Evolutionary conservation across 37 sponge, comb jelly and placozoan species (phyloP), one percentile per base, ranked within the genome.

Genomic region (Lycopodina hypogea): DNA sequence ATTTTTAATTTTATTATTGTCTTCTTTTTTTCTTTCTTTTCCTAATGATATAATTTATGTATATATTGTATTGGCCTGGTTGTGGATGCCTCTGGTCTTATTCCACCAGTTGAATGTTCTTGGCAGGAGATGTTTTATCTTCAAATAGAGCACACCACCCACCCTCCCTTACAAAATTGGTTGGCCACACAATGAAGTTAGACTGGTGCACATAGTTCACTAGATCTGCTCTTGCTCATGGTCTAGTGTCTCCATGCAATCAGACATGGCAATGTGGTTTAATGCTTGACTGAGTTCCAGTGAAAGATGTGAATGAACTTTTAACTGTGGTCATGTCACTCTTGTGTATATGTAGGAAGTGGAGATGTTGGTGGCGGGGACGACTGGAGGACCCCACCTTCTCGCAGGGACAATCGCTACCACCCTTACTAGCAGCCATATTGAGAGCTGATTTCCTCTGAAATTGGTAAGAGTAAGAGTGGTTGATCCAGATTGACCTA

Each of bases 381-480:
- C 41, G 59, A 66, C 22, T 78, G 79, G 80, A 79, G 64, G 80
- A 32, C 75, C 21, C 56, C 67, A 0, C 75, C 56, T 1, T 36
- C 57, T 32, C 52, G 80, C 28, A 37, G 75, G 24, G 86, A 74
- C 33, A 30, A 65, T 58, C 80, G 86, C 21, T 65, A 72, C 50
- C 86, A 86, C 65, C 86, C 86, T 21, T 86, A 86, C 68, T 52
- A 83, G 64, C 63, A 71, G 52, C 51, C 73, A 2, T 45, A 45
- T 9, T 45, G 9, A 9, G 9, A 45, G 48, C 8, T 45, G 48
- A 4, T n/a, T 45, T 9, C 48, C 48, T 45, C 9, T 45, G 48
- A 45, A 45, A 45, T 4, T 45, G 48, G 48, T 45, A 45, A 45
- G 48, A 9, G 8, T n/a, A 12, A 45, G 48, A 45, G 8, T 45